Percentiles rank a stretch among this genome's conserved stretches.
Evolutionary conservation across 2,113 vertebrate genomes (phyloP).

Genomic region (Urocynchramus pylzowi): DNA sequence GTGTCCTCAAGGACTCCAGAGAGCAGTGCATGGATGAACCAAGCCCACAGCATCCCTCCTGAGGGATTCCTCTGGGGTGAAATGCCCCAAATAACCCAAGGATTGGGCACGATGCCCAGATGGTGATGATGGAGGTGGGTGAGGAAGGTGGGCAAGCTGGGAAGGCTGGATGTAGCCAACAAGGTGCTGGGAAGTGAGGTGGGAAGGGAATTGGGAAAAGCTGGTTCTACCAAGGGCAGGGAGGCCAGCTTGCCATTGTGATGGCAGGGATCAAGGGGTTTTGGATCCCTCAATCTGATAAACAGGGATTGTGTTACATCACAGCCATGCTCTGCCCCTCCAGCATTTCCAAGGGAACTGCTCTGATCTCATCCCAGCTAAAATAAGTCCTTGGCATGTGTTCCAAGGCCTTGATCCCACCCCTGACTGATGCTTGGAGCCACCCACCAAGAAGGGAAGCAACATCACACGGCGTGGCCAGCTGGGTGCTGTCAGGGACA

Average conservation of each 20-base stretch:
- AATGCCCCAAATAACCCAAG: neutral
- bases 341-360: neutral
- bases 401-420: neutral
- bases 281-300: neutral
- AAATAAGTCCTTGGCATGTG: neutral
- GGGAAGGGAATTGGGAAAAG: neutral
- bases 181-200: neutral
- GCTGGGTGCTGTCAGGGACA: neutral
- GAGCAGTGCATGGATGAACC: fast-evolving
- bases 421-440: neutral
- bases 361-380: neutral
- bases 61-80: neutral
- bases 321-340: neutral
- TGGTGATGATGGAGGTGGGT: neutral
- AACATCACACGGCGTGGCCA: neutral
- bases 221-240: neutral
- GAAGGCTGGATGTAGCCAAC: neutral
- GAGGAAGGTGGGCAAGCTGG: neutral
- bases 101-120: neutral
- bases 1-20: neutral
- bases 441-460: neutral
- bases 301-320: neutral
- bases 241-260: fast-evolving
- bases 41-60: neutral
- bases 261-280: neutral